Percentiles rank a stretch among this genome's conserved stretches.
phyloP scores from a whole-genome alignment of 2,888 invertebrate species.

The Megaustenia siamemsis region DNA sequence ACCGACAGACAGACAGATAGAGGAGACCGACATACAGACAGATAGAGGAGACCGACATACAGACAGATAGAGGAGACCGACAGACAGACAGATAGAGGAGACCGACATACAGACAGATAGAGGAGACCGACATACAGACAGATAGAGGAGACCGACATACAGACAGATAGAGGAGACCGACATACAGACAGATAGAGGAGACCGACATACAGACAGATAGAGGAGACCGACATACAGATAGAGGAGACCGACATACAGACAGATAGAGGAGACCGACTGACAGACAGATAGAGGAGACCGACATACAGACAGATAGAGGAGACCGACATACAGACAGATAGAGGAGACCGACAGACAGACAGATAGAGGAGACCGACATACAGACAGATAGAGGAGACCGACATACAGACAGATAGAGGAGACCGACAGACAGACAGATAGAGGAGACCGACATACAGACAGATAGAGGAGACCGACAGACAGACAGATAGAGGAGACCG shows the following conservation, averaged over 20 bases:
- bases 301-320: background rate
- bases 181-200: background rate
- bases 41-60: background rate
- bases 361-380: background rate
- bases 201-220: background rate
- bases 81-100: background rate
- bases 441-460: background rate
- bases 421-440: background rate
- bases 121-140: background rate
- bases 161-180: background rate
- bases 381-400: background rate
- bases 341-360: background rate
- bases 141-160: background rate
- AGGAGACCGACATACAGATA: background rate
- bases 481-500: background rate
- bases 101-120: background rate
- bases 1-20: background rate
- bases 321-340: background rate
- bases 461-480: background rate
- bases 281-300: background rate
- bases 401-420: background rate
- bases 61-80: slow-evolving; percentile 9
- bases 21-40: background rate
- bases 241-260: too few species aligned
- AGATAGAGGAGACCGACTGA: background rate